A percentile compares a stretch with the other conserved stretches of the same genome.
Evolutionary conservation across 2,797 vertebrate genomes (phyloP).

Genomic region (Amazonetta brasiliensis): DNA sequence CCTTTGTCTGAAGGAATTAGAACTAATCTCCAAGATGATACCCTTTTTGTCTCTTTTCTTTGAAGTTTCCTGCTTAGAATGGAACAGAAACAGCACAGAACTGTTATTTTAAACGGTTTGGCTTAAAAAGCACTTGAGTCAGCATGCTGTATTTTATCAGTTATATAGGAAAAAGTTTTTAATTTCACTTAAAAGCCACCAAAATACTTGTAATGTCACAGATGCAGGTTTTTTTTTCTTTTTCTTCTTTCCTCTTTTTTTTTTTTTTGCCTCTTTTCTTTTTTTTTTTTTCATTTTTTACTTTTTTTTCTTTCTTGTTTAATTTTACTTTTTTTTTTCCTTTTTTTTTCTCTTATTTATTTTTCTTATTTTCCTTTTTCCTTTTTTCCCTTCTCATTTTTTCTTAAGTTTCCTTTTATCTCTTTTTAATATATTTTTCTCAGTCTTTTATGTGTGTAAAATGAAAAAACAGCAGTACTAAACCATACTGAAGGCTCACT

Average conservation of each 20-base stretch:
- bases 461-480: neutral
- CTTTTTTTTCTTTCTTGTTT: too few relatives aligned
- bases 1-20: neutral
- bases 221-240: too few relatives aligned
- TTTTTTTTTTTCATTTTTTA: neutral
- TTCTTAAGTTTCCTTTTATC: neutral
- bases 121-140: neutral
- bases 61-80: neutral
- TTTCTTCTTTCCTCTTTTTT: neutral
- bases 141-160: neutral
- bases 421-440: neutral
- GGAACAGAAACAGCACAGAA: neutral
- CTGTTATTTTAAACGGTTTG: neutral
- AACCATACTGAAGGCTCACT: neutral
- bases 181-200: neutral
- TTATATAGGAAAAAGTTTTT: neutral
- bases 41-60: neutral
- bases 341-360: too few relatives aligned
- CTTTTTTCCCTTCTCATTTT: neutral
- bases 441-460: neutral
- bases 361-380: neutral
- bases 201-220: neutral
- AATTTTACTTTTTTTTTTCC: too few relatives aligned
- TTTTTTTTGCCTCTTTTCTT: too few relatives aligned
- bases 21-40: neutral